phyloP scores from a whole-genome alignment of 2,113 vertebrate genomes.

The Rattus rattus region DNA sequence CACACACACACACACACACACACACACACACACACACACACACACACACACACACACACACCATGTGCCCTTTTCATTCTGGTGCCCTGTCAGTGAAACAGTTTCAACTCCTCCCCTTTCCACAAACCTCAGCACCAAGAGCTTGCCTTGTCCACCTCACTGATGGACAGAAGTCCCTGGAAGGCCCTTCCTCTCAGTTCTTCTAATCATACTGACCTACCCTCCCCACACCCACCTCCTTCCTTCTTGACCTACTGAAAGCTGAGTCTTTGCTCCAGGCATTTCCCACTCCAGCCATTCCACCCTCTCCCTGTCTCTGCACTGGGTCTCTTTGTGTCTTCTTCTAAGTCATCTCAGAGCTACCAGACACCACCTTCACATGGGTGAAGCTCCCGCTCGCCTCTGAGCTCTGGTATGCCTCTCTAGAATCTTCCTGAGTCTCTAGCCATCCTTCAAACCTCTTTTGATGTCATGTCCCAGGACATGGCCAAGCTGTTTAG shows the following conservation, averaged over 20 bases:
- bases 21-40: too few species aligned
- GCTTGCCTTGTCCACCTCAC: neutral
- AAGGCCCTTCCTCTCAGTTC: neutral
- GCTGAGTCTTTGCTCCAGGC: neutral
- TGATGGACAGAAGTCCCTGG: neutral
- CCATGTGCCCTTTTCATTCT: neutral
- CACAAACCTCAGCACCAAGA: neutral
- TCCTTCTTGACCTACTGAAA: neutral
- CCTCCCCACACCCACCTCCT: neutral
- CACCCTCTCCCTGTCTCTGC: neutral
- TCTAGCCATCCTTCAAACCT: neutral
- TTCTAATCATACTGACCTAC: neutral
- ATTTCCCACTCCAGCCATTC: neutral
- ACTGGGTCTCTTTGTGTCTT: neutral
- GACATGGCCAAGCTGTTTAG: neutral
- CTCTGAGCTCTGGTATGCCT: neutral
- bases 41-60: neutral
- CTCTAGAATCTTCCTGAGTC: neutral
- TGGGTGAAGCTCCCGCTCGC: neutral
- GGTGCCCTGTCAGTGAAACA: too few species aligned
- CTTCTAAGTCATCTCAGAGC: neutral
- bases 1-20: too few species aligned
- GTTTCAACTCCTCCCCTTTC: neutral
- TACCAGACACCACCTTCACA: rapidly evolving
- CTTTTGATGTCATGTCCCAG: neutral